These are phyloP conservation scores for Sapayoa aenigma DNA, from an alignment of 2,113 vertebrate species.

Conservation along the genomic window DNA sequence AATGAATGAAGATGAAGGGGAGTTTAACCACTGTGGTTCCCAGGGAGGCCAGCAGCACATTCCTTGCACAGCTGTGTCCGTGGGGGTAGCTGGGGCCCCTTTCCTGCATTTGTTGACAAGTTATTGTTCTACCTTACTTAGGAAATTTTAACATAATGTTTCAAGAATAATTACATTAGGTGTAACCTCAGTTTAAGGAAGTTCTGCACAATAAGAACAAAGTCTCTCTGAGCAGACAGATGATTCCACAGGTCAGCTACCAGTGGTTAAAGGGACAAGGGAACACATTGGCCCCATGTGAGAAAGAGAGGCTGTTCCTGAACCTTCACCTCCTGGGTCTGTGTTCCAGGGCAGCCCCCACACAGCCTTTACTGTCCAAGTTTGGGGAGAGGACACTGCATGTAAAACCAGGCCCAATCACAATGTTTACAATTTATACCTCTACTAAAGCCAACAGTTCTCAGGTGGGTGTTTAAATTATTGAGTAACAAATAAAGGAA, in stretches of 20 bases:
- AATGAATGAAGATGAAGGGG: neutral
- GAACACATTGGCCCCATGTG: neutral
- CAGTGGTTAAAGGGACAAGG: neutral
- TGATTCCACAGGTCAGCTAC: neutral
- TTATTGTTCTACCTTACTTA: slow-evolving; percentile 55
- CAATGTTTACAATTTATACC: neutral
- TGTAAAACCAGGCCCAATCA: neutral
- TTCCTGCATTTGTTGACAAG: slow-evolving; percentile 66
- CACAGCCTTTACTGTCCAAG: neutral
- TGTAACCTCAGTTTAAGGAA: slow-evolving; percentile 23
- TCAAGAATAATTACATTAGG: slow-evolving; percentile 4
- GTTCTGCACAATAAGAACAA: slow-evolving; percentile 23
- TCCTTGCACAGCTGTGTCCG: slow-evolving; percentile 38
- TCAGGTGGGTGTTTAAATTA: neutral
- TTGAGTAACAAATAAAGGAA: neutral
- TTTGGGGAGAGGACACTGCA: neutral
- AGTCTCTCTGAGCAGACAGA: neutral
- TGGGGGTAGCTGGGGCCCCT: neutral
- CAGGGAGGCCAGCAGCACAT: neutral
- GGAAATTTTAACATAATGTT: slow-evolving; percentile 33
- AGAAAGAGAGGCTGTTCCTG: neutral
- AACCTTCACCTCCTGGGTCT: neutral
- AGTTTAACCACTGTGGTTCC: neutral
- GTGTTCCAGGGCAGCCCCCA: neutral
- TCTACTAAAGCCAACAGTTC: neutral